Evolutionary conservation across 2,797 vertebrate species (phyloP).

Genomic region (Prionace glauca): DNA sequence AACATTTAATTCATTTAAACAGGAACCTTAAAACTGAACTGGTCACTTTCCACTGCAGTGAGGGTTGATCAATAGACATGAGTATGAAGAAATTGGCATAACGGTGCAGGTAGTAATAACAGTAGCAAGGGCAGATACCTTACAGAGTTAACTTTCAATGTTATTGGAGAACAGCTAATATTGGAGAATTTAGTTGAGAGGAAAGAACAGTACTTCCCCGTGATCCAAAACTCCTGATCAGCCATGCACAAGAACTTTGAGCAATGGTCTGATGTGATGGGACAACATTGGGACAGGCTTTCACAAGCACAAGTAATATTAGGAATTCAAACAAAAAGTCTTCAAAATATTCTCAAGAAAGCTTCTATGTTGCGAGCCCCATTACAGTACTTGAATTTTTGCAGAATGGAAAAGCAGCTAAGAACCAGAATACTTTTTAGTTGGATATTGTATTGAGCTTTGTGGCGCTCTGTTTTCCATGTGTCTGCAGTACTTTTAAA

Average conservation of each 20-base stretch:
- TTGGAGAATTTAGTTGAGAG: no score
- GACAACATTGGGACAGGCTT: not conserved
- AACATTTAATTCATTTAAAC: no score
- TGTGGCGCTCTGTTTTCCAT: not conserved
- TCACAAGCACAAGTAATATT: not conserved
- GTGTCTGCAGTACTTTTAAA: not conserved
- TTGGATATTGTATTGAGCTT: not conserved
- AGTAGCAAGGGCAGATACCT: not conserved
- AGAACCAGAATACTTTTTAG: not conserved
- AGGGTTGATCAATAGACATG: not conserved
- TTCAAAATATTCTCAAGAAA: not conserved
- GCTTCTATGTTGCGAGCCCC: not conserved
- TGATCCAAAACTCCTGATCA: not conserved
- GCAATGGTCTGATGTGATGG: not conserved
- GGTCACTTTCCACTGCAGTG: not conserved
- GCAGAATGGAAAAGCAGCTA: not conserved
- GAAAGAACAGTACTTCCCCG: no score
- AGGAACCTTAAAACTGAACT: no score
- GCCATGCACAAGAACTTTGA: not conserved
- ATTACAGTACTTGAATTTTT: not conserved
- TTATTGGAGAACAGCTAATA: not conserved
- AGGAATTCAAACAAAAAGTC: not conserved
- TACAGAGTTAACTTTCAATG: not conserved
- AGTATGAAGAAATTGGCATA: not conserved
- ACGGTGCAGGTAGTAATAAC: not conserved